A percentile compares a stretch with the other conserved stretches of the same genome.
Conservation (phyloP, 2,888 invertebrate species). For the Platycheirus albimanus region DNA sequence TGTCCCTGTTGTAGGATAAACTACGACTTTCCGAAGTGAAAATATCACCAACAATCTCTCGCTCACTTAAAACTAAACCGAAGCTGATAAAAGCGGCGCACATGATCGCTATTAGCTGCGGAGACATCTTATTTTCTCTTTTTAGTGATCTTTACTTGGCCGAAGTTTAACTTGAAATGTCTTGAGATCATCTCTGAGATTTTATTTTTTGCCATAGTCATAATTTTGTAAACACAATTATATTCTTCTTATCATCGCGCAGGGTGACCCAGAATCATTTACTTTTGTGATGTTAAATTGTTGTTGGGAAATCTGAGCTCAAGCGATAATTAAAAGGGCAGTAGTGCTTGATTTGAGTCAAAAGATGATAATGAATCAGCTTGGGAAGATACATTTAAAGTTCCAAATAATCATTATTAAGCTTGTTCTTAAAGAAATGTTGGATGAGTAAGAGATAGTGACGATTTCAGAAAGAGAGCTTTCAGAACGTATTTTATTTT, state of each 20-base stretch:
- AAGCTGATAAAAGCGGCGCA: constrained; percentile 38
- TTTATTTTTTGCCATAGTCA: not conserved
- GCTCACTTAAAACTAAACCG: constrained; percentile 42
- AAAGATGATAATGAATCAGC: not conserved
- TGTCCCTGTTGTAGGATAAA: constrained; percentile 36
- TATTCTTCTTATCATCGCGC: constrained; percentile 47
- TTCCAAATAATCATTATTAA: no score
- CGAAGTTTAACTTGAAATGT: constrained; percentile 21
- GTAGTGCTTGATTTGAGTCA: not conserved
- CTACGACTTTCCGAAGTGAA: constrained; percentile 68
- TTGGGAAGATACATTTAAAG: no score
- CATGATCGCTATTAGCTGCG: not conserved
- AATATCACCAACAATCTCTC: constrained; percentile 74
- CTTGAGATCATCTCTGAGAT: not conserved
- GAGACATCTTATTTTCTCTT: constrained; percentile 30
- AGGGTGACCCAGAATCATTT: constrained; percentile 60
- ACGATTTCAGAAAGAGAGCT: no score
- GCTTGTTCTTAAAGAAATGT: no score
- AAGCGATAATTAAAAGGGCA: constrained; percentile 19
- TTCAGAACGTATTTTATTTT: no score
- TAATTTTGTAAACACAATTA: constrained; percentile 6
- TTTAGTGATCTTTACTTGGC: constrained; percentile 1
- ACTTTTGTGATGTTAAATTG: not conserved
- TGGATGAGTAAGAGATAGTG: no score
- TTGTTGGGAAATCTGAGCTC: constrained; percentile 13